Evolutionary conservation across 2,113 vertebrate genomes (phyloP).

Genomic region (Carassius auratus): DNA sequence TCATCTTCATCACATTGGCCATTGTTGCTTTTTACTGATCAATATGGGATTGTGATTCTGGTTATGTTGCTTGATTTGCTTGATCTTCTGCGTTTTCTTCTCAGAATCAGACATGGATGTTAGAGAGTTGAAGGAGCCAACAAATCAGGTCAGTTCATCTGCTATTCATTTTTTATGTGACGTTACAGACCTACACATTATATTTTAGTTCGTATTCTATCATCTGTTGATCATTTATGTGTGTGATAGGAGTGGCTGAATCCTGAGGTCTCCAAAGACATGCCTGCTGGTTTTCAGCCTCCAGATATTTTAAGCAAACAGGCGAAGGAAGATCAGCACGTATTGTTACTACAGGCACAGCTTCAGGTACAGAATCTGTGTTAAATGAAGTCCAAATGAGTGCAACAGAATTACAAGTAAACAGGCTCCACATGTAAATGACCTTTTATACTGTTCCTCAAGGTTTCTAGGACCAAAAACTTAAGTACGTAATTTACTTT

Average conservation of each 20-base stretch:
- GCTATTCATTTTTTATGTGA: background rate
- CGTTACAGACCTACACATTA: conserved; percentile 11
- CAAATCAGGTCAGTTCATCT: conserved; percentile 68
- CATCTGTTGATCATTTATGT: conserved; percentile 20
- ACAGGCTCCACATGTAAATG: background rate
- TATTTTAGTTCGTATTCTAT: background rate
- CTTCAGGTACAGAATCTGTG: conserved; percentile 76
- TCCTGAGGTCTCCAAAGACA: conserved; percentile 55
- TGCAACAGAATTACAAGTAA: background rate
- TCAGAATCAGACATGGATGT: conserved; percentile 67
- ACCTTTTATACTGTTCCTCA: background rate
- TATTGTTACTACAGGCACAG: conserved; percentile 80
- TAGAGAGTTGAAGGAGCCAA: conserved; percentile 63
- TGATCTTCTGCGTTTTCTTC: background rate
- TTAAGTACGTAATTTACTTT: background rate
- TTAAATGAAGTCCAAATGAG: background rate
- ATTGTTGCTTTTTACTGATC: background rate
- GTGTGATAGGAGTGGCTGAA: conserved; percentile 70
- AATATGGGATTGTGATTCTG: background rate
- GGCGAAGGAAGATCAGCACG: conserved; percentile 81
- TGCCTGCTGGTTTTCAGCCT: conserved; percentile 55
- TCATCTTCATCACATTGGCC: background rate
- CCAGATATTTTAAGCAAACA: conserved; percentile 79
- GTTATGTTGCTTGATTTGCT: background rate
- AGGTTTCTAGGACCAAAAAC: background rate